Evolutionary conservation across 2,888 invertebrate genomes (phyloP), one percentile per base, ranked within the genome.

Genomic region (Malacosoma neustria): DNA sequence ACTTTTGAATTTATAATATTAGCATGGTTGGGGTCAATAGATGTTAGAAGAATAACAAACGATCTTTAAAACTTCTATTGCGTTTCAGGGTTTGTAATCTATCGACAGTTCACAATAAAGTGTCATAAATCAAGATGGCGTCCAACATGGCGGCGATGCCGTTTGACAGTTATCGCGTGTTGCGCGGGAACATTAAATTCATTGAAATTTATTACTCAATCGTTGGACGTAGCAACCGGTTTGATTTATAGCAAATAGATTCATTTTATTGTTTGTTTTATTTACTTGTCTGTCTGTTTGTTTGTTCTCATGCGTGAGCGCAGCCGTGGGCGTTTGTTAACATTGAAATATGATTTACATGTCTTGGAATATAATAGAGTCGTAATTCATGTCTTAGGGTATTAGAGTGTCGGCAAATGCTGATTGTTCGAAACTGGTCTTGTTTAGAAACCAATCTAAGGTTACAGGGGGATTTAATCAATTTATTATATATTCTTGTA

Each of bases 191-290:
- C 81, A 80, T 84, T 84, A 80, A 76, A 77, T 69, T 81, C 77
- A 84, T 84, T 84, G 81, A 80, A 79, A 82, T 84, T 84, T 84
- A 84, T 84, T 79, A 64, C 82, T 84, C 82, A 82, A 84, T 84
- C 80, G 75, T 59, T 61, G 59, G 54, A 46, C 62, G 60, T 63
- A 59, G 57, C 61, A 61, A 56, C 65, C 59, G 51, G 60, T 51
- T 56, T 77, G 82, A 81, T 81, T 81, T 82, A 81, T 79, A 58
- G 69, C 51, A 70, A 72, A 75, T 77, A 74, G 74, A 81, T 77
- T 74, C 63, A 62, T 51, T 66, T 72, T 71, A 74, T 80, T 77
- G 69, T 76, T 72, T 72, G 62, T 70, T 70, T 70, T 35, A 53
- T 48, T 48, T 45, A 48, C 48, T 49, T 48, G 47, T 39, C 35